These are phyloP conservation scores for Myodes glareolus DNA, from an alignment of 2,113 vertebrate genomes.

Conservation along the genomic window DNA sequence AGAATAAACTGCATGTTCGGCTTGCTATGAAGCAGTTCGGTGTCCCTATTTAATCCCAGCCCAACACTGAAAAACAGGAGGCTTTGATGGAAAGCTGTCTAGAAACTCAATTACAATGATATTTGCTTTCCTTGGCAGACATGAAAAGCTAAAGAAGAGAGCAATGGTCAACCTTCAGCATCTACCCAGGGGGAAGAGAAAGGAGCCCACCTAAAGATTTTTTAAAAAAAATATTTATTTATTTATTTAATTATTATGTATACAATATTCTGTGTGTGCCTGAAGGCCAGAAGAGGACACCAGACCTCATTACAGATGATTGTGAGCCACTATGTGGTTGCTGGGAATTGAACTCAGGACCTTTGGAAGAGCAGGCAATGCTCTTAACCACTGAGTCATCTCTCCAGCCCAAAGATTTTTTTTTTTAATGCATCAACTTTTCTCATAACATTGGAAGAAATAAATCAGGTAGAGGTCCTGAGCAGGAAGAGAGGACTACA, in stretches of 20 bases:
- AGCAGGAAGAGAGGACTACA: neutral
- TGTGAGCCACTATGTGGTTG: no score
- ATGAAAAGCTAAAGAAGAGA: constrained; percentile 1
- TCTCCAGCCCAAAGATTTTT: no score
- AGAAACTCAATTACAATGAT: neutral
- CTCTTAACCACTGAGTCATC: no score
- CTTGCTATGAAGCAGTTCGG: neutral
- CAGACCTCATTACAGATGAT: no score
- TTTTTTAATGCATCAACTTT: neutral
- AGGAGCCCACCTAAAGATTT: constrained; percentile 11
- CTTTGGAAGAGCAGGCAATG: no score
- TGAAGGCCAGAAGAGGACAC: no score
- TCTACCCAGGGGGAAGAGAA: neutral
- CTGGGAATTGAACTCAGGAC: no score
- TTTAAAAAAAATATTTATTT: no score
- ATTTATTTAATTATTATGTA: no score
- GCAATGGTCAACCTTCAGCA: neutral
- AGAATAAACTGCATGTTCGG: constrained; percentile 20
- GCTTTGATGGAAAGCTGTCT: neutral
- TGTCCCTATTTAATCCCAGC: constrained; percentile 18
- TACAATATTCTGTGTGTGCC: no score
- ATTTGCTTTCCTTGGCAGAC: neutral
- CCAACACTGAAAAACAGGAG: neutral
- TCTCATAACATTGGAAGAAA: constrained; percentile 14
- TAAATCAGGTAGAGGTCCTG: neutral